Evolutionary conservation across 2,113 vertebrate species (phyloP).

Genomic region (Notarius lentiginosus): DNA sequence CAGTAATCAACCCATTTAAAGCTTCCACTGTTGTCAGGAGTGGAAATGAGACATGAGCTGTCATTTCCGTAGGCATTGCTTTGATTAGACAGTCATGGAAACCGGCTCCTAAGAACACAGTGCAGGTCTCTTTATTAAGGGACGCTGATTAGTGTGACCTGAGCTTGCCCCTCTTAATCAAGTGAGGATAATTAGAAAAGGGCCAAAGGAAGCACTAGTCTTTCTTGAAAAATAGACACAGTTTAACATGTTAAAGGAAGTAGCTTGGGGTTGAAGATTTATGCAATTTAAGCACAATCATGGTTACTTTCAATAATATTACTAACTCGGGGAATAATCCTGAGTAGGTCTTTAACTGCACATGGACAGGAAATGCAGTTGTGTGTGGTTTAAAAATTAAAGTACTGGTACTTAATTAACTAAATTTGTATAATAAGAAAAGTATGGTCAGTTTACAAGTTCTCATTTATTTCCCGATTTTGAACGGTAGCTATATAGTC

Average conservation of each 20-base stretch:
- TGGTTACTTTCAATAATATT: neutral
- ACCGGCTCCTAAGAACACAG: slow-evolving; percentile 11
- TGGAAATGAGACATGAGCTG: slow-evolving; percentile 4
- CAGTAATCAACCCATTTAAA: slow-evolving; percentile 32
- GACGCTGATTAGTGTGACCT: slow-evolving; percentile 44
- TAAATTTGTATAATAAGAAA: neutral
- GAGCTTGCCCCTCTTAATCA: slow-evolving; percentile 39
- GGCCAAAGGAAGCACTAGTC: neutral
- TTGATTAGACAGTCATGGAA: slow-evolving; percentile 36
- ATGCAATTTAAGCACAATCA: neutral
- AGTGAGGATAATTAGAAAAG: slow-evolving; percentile 8
- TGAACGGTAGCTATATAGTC: too few species aligned
- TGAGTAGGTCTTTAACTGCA: neutral
- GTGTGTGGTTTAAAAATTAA: neutral
- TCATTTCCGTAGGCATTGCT: slow-evolving; percentile 43
- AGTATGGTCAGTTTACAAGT: neutral
- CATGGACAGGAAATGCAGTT: neutral
- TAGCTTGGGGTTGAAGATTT: neutral
- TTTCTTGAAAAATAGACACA: neutral
- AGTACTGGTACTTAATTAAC: neutral
- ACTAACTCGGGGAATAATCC: neutral
- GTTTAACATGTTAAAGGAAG: neutral
- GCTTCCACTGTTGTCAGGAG: slow-evolving; percentile 25
- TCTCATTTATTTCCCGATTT: neutral
- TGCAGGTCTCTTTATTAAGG: slow-evolving; percentile 35